These are phyloP conservation scores for Cepaea nemoralis DNA, from an alignment of 1,140 invertebrate species.

Conservation along the genomic window DNA sequence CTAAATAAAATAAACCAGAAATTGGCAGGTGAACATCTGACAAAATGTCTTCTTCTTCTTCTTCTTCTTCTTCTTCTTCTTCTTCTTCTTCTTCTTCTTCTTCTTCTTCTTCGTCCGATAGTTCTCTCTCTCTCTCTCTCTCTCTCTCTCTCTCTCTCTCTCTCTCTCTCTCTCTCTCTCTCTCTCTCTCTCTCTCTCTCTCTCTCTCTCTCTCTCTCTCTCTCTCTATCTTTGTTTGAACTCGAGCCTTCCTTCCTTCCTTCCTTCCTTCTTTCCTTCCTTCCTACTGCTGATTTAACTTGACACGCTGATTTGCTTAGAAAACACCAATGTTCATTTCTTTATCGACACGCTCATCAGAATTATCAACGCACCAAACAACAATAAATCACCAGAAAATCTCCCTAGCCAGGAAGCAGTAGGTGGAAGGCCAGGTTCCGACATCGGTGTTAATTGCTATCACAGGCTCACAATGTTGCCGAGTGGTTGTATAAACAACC, in stretches of 20 bases:
- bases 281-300: not conserved
- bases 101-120: not conserved
- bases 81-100: not conserved
- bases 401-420: not conserved
- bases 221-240: too few species aligned
- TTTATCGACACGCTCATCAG: not conserved
- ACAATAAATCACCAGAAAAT: not conserved
- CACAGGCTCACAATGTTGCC: too few species aligned
- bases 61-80: not conserved
- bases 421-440: too few species aligned
- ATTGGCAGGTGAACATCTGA: too few species aligned
- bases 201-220: not conserved
- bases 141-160: conserved; percentile 20
- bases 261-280: too few species aligned
- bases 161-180: conserved; percentile 21
- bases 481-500: too few species aligned
- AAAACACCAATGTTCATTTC: not conserved
- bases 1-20: too few species aligned
- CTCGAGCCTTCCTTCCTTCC: too few species aligned
- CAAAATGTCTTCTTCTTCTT: not conserved
- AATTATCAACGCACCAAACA: not conserved
- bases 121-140: not conserved
- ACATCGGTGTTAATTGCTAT: too few species aligned
- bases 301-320: not conserved
- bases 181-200: not conserved